These are phyloP conservation scores for Linhomoeus sp. DNA, from an alignment of 2,888 invertebrate genomes.

Conservation along the genomic window DNA sequence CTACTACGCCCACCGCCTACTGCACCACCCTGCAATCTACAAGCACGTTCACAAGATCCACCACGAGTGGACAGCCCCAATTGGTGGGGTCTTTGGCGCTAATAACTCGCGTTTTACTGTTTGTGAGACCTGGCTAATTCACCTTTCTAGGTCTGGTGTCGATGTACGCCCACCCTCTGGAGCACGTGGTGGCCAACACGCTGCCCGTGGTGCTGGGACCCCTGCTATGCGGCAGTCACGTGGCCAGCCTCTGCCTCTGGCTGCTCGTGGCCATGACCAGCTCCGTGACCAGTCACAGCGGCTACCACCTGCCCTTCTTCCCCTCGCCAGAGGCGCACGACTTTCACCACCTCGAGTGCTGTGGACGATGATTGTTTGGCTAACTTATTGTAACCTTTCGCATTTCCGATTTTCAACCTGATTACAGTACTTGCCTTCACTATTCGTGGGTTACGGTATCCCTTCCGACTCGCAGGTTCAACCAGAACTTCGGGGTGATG, in stretches of 20 bases:
- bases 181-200: slow-evolving; percentile 43
- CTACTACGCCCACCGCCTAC: slow-evolving; percentile 59
- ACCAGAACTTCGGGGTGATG: slow-evolving; percentile 59
- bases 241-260: slow-evolving; percentile 47
- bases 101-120: not conserved
- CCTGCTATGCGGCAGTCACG: slow-evolving; percentile 46
- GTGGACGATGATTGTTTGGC: slow-evolving; percentile 16
- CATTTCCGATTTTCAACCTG: too few species aligned
- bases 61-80: slow-evolving; percentile 69
- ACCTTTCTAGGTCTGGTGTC: slow-evolving; percentile 20
- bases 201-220: slow-evolving; percentile 48
- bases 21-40: slow-evolving; percentile 53
- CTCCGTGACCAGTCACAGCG: slow-evolving; percentile 59
- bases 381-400: too few species aligned
- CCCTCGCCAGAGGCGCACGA: slow-evolving; percentile 68
- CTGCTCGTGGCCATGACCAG: slow-evolving; percentile 49
- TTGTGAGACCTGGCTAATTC: not conserved
- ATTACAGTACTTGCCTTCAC: too few species aligned
- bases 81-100: slow-evolving; percentile 35
- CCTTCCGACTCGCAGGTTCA: slow-evolving; percentile 42
- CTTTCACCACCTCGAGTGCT: slow-evolving; percentile 57
- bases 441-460: too few species aligned
- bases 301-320: slow-evolving; percentile 64
- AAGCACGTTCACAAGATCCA: slow-evolving; percentile 63
- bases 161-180: slow-evolving; percentile 16